phyloP scores from a whole-genome alignment of 2,797 vertebrate species.

The Pangasius krempfi region DNA sequence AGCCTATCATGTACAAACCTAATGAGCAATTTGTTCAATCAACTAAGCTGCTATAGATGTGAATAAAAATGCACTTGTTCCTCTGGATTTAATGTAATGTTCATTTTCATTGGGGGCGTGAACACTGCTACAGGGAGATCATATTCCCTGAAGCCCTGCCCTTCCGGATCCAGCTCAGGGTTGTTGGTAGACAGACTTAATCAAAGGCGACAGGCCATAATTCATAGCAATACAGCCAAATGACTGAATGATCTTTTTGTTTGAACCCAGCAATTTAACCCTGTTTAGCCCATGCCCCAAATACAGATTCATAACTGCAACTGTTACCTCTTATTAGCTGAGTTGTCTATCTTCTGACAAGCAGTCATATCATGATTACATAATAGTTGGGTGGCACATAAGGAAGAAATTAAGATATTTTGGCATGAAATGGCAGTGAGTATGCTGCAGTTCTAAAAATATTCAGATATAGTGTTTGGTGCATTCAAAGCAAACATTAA shows the following conservation, averaged over 20 bases:
- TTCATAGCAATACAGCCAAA: constrained; percentile 62
- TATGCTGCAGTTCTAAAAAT: constrained; percentile 4
- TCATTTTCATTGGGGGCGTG: constrained; percentile 30
- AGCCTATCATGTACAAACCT: background rate
- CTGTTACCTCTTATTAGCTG: constrained; percentile 36
- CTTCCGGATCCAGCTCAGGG: constrained; percentile 58
- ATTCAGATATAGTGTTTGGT: background rate
- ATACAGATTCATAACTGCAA: constrained; percentile 39
- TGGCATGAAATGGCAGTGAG: background rate
- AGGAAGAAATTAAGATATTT: constrained; percentile 31
- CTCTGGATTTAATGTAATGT: background rate
- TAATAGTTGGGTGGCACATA: constrained; percentile 18
- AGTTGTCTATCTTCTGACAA: constrained; percentile 7
- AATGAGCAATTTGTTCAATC: constrained; percentile 9
- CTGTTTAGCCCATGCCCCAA: constrained; percentile 63
- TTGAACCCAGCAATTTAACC: constrained; percentile 55
- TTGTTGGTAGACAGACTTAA: constrained; percentile 63
- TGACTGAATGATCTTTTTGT: constrained; percentile 61
- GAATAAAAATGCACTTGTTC: background rate
- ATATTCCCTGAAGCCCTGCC: constrained; percentile 58
- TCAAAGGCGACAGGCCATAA: constrained; percentile 67
- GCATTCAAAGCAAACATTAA: background rate
- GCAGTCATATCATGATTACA: constrained; percentile 26
- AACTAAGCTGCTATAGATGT: background rate
- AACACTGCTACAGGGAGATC: constrained; percentile 54